These are phyloP conservation scores for Tiliacea aurago DNA, from an alignment of 2,888 invertebrate species.

Conservation along the genomic window DNA sequence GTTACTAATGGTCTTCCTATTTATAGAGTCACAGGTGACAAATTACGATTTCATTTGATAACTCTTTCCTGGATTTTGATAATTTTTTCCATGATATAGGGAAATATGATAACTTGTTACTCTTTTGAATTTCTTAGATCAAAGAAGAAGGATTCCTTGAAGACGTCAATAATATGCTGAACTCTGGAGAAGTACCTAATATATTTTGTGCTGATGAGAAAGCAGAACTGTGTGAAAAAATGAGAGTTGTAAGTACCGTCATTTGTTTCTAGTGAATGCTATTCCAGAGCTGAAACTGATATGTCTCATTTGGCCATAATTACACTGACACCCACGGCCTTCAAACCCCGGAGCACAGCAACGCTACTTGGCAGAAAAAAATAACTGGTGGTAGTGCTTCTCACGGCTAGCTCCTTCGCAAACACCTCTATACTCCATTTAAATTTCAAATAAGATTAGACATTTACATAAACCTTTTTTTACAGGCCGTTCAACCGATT, in stretches of 20 bases:
- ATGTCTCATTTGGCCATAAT: neutral
- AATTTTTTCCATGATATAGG: neutral
- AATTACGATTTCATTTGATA: neutral
- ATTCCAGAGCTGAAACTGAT: neutral
- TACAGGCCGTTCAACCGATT: no score
- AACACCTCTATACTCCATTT: no score
- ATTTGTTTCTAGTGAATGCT: neutral
- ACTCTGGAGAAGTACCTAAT: constrained; percentile 98
- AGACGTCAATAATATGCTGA: constrained; percentile 97
- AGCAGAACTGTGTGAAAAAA: constrained; percentile 97
- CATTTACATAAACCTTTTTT: no score
- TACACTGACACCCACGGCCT: neutral
- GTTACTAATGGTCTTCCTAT: constrained; percentile 96
- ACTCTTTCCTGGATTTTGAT: neutral
- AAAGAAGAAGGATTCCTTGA: constrained; percentile 98
- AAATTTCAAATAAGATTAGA: no score
- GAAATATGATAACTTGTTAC: neutral
- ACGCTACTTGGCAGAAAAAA: neutral
- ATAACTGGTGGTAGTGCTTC: neutral
- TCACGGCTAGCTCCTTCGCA: no score
- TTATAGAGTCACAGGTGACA: constrained; percentile 96
- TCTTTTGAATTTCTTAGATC: constrained; percentile 88
- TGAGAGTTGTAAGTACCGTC: constrained; percentile 91
- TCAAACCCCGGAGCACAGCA: no score
- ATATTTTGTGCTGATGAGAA: constrained; percentile 96